These are phyloP conservation scores for Callipepla squamata DNA, from an alignment of 2,113 vertebrate species.

Conservation along the genomic window DNA sequence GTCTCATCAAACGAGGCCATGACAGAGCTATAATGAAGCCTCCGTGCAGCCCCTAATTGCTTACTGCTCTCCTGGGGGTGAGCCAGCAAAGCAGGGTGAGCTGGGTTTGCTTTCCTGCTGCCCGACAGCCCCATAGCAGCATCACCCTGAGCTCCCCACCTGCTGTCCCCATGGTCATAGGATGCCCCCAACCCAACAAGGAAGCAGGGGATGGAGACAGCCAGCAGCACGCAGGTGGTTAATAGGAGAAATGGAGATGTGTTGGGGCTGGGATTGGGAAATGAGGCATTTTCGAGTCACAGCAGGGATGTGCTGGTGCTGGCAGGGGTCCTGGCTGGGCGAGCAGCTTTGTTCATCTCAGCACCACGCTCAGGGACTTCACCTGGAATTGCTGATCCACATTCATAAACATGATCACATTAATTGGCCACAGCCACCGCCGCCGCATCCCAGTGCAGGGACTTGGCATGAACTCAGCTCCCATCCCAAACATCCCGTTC, in stretches of 20 bases:
- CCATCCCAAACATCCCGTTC: conserved; percentile 34
- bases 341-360: conserved; percentile 37
- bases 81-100: background rate
- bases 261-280: background rate
- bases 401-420: conserved; percentile 71
- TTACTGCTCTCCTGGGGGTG: conserved; percentile 49
- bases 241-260: background rate
- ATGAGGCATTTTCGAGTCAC: conserved; percentile 62
- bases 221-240: background rate
- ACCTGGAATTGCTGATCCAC: conserved; percentile 71
- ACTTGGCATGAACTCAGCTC: conserved; percentile 8
- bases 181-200: background rate
- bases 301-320: conserved; percentile 48
- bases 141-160: background rate
- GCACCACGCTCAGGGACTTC: conserved; percentile 26
- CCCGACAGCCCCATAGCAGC: background rate
- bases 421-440: conserved; percentile 56
- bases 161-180: background rate
- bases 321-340: background rate
- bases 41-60: conserved; percentile 59
- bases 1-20: conserved; percentile 73
- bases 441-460: conserved; percentile 16
- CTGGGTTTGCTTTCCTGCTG: background rate
- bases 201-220: background rate
- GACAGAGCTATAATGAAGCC: conserved; percentile 76